These are phyloP conservation scores for Eulimnadia texana DNA, from an alignment of 1,140 invertebrate species.

Conservation along the genomic window DNA sequence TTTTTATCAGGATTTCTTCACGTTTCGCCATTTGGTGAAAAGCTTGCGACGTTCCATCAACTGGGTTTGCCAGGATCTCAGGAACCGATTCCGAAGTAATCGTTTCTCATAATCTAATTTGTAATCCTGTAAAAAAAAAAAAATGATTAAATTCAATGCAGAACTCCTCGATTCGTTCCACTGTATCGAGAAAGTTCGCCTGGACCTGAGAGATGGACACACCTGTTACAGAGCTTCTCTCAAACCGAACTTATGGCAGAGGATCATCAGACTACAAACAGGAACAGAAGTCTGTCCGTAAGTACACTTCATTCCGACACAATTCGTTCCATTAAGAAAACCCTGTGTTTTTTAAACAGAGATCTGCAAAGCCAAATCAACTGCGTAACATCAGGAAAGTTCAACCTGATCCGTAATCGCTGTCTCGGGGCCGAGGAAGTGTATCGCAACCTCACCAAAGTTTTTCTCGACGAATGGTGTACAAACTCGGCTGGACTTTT, in stretches of 20 bases:
- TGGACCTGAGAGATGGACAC: background rate
- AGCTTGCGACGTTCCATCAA: slow-evolving; percentile 9
- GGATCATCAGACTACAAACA: slow-evolving; percentile 14
- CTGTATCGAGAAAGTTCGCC: slow-evolving; percentile 13
- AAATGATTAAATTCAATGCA: no score
- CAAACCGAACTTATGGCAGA: slow-evolving; percentile 12
- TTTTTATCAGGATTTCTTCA: slow-evolving; percentile 15
- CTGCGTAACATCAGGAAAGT: background rate
- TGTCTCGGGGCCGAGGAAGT: background rate
- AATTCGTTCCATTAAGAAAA: background rate
- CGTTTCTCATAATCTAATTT: background rate
- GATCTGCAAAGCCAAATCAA: background rate
- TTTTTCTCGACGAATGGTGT: slow-evolving; percentile 3
- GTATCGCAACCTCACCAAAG: background rate
- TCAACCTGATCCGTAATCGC: background rate
- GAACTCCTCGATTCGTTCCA: slow-evolving; percentile 9
- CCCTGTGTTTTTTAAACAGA: background rate
- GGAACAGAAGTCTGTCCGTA: slow-evolving; percentile 15
- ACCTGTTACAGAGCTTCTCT: background rate
- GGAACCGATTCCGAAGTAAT: slow-evolving; percentile 14
- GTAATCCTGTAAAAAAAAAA: no score
- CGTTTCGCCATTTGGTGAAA: slow-evolving; percentile 13
- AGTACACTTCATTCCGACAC: background rate
- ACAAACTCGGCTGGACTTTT: background rate
- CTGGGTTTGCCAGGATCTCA: slow-evolving; percentile 16